Percentiles rank a stretch among this genome's conserved stretches.
phyloP scores from a whole-genome alignment of 64 coral and sea anemone genomes.

The Porites australiensis region DNA sequence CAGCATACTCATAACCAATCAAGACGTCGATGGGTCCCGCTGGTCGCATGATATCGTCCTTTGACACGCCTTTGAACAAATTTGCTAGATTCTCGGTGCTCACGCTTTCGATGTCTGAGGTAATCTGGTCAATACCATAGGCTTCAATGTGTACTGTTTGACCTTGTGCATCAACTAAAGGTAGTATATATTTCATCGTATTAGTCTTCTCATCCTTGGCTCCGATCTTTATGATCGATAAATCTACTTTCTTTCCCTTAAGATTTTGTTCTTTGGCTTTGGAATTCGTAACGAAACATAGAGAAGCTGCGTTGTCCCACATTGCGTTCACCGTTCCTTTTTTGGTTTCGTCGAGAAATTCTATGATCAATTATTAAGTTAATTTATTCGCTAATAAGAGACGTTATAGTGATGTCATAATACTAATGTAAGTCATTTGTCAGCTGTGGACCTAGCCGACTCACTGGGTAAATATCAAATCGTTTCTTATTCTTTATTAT shows the following conservation, averaged over 20 bases:
- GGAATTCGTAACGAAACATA: constrained; percentile 40
- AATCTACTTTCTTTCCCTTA: constrained; percentile 22
- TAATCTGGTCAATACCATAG: constrained; percentile 50
- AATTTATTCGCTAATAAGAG: too few relatives aligned
- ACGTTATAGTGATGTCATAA: too few relatives aligned
- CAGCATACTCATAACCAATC: constrained; percentile 46
- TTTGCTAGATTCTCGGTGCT: constrained; percentile 10
- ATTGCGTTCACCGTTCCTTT: constrained; percentile 58
- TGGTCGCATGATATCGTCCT: constrained; percentile 52
- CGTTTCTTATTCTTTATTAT: too few relatives aligned
- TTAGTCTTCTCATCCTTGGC: constrained; percentile 29
- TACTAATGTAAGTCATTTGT: too few relatives aligned
- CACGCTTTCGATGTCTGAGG: constrained; percentile 40
- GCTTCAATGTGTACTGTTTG: constrained; percentile 4
- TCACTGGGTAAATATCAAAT: too few relatives aligned
- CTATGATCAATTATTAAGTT: too few relatives aligned
- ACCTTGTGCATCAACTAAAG: constrained; percentile 17
- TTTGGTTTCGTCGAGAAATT: constrained; percentile 53
- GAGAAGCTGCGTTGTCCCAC: constrained; percentile 68
- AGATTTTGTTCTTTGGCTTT: constrained; percentile 17
- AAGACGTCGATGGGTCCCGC: constrained; percentile 39
- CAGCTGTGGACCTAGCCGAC: too few relatives aligned
- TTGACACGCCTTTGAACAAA: constrained; percentile 42
- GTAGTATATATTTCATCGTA: constrained; percentile 18
- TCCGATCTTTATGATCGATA: constrained; percentile 59